Evolutionary conservation across 2,113 vertebrate species (phyloP), one percentile per base, ranked within the genome.

Genomic region (Apodemus speciosus): DNA sequence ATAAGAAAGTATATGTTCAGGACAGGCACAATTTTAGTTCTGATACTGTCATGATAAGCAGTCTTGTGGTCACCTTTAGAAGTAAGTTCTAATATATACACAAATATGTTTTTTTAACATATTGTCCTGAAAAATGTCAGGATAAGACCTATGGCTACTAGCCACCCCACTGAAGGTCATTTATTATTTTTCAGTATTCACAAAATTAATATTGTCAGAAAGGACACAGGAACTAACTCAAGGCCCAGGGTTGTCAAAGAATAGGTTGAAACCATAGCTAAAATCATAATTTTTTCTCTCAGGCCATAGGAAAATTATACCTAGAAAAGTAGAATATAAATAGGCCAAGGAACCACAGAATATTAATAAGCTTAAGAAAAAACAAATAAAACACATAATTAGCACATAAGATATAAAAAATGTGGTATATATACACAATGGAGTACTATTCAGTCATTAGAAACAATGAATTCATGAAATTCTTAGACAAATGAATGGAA

Each of bases 151-250:
- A 14, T 1, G 58, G 3, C 11, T 2, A 0, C n/a, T 3, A 86
- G 5, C 1, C 5, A 2, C 23, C 0, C 1, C 10, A 25, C 6
- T 11, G 18, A 72, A 25, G n/a, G 43, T 0, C 15, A 77, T 46
- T 16, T n/a, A 1, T 9, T 51, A 10, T 60, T 60, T 49, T 30
- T 35, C 5, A 4, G 6, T 4, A 20, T 32, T 49, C 30, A 75
- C 2, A 40, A 58, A 69, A 21, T 15, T 14, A 32, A 76, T 2
- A 49, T 49, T n/a, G 51, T 40, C 20, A 51, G 40, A 18, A 6
- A 68, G 40, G 40, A 46, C n/a, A 85, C 0, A 11, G 76, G 27
- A 75, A 5, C 5, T 75, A 40, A 5, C 8, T 20, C 7, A 20
- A 7, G 3, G 9, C 3, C 9, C 18, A 35, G 10, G n/a, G 7